These are phyloP conservation scores for Panagrolaimus sp. DNA, from an alignment of 1,140 invertebrate genomes.

Conservation along the genomic window DNA sequence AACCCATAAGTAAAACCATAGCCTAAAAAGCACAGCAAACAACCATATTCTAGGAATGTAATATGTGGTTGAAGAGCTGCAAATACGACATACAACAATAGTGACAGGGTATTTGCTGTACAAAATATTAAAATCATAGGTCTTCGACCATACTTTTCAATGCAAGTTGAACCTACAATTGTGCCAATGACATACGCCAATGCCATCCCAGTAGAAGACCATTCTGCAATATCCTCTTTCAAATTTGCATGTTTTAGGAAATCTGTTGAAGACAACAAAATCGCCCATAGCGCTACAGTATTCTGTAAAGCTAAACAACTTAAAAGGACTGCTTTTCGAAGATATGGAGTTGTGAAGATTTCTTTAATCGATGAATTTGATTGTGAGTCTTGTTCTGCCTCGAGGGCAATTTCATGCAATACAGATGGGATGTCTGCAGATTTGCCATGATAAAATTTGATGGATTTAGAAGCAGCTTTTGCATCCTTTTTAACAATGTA, in stretches of 20 bases:
- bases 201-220: slow-evolving; percentile 38
- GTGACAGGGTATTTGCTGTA: background rate
- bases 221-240: slow-evolving; percentile 22
- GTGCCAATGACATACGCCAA: slow-evolving; percentile 32
- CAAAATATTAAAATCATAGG: slow-evolving; percentile 21
- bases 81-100: slow-evolving; percentile 35
- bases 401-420: slow-evolving; percentile 13
- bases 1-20: slow-evolving; percentile 40
- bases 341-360: slow-evolving; percentile 26
- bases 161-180: slow-evolving; percentile 24
- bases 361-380: slow-evolving; percentile 24
- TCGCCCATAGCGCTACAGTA: slow-evolving; percentile 34
- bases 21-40: slow-evolving; percentile 29
- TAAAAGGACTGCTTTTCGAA: slow-evolving; percentile 32
- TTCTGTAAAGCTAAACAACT: slow-evolving; percentile 31
- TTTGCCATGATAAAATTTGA: slow-evolving; percentile 34
- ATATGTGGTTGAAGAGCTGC: slow-evolving; percentile 26
- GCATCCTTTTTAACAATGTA: slow-evolving; percentile 25
- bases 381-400: slow-evolving; percentile 23
- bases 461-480: slow-evolving; percentile 20
- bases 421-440: slow-evolving; percentile 21
- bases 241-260: slow-evolving; percentile 29
- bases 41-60: slow-evolving; percentile 28
- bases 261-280: slow-evolving; percentile 34
- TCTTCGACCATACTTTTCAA: slow-evolving; percentile 35